Evolutionary conservation across 2,888 invertebrate species (phyloP), one percentile per base, ranked within the genome.

Genomic region (Carterocephalus palaemon): DNA sequence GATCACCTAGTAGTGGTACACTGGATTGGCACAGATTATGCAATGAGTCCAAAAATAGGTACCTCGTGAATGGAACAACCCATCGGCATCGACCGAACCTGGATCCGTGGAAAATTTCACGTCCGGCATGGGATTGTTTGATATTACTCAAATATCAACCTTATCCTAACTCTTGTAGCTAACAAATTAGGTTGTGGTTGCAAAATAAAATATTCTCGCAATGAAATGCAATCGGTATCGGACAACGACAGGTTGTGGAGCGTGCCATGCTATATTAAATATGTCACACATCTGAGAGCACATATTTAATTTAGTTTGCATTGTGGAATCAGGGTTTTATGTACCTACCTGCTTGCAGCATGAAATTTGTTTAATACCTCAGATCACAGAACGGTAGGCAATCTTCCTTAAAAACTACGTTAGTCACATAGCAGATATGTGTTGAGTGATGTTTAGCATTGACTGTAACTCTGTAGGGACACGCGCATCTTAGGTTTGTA

Each of bases 101-200:
- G 62, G 58, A 62, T 59, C 60, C 58, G 67, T 78, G 84, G 85
- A 85, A 85, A 83, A 70, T 84, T 85, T 81, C 59, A 71, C 70
- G 76, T 81, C 79, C 72, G 75, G 51, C 46, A 24, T 45, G 12
- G 46, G 34, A 49, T 46, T 43, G 33, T 46, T 47, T 29, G 19
- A 29, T 32, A 9, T 26, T 26, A 10, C 12, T 39, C 23, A 24
- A 48, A 47, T 48, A 46, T 51, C 24, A 7, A 28, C 36, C 39
- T 47, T 53, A 49, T 45, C 16, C 3, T 1, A 4, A 23, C 7
- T 5, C 4, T 6, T 22, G 15, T 16, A 23, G 22, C 40, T 26
- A n/a, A 10, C 10, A 46, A 17, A 37, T 16, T 46, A 3, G 15
- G 13, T 48, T 19, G 12, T 16, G 17, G 15, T 46, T 33, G 29